phyloP scores from a whole-genome alignment of 2,888 invertebrate species.

The Ornithoptera priamus region DNA sequence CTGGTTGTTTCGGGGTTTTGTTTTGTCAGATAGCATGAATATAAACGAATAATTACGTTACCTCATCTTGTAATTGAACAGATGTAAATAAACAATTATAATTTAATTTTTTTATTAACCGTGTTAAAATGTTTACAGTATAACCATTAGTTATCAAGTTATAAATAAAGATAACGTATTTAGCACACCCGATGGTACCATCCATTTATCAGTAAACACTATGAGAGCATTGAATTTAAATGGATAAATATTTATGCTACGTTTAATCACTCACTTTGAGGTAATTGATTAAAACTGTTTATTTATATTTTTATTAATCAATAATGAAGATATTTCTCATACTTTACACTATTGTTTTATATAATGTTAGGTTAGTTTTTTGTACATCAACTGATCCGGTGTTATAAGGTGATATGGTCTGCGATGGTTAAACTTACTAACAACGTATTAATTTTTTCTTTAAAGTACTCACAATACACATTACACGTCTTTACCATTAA shows the following conservation, averaged over 20 bases:
- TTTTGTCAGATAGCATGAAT: neutral
- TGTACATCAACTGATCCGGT: no score
- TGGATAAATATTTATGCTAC: neutral
- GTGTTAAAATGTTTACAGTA: neutral
- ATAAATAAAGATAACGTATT: constrained; percentile 2
- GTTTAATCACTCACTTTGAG: neutral
- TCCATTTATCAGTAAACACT: neutral
- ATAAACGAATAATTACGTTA: neutral
- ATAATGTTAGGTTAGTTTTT: no score
- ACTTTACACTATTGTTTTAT: no score
- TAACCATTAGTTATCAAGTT: neutral
- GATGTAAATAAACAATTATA: neutral
- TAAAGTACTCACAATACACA: no score
- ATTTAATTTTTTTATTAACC: neutral
- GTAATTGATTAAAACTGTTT: neutral
- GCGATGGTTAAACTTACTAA: no score
- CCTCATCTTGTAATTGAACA: neutral
- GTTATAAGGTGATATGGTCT: no score
- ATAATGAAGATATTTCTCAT: neutral
- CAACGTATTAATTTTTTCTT: no score
- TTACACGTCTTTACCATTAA: no score
- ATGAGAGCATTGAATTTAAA: constrained; percentile 1
- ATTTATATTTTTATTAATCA: neutral
- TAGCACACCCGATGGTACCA: neutral
- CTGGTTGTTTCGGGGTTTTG: no score